Evolutionary conservation across 2,888 invertebrate genomes (phyloP).

Genomic region (Dichetophora obliterata): DNA sequence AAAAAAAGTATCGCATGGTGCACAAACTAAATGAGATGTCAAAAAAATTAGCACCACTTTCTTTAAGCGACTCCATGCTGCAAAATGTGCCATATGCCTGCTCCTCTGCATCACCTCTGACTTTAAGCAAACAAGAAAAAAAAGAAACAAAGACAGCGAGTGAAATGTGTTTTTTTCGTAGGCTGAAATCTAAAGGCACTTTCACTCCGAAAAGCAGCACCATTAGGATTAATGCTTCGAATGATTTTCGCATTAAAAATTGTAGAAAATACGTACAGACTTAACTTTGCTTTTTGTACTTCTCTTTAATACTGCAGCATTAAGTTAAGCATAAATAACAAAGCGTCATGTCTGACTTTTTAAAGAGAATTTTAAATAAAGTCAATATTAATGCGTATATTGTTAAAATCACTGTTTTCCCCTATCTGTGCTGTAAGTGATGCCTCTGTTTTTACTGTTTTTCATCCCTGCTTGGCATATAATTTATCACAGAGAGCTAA

Average conservation of each 20-base stretch:
- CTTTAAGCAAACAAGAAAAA: no score
- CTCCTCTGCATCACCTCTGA: neutral
- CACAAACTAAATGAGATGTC: neutral
- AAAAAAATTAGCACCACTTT: neutral
- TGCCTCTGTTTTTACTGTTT: no score
- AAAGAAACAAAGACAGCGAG: no score
- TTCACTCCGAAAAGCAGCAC: neutral
- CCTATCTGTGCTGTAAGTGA: no score
- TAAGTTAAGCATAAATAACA: neutral
- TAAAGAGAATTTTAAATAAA: neutral
- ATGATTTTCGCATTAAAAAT: neutral
- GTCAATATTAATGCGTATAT: neutral
- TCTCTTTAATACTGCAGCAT: neutral
- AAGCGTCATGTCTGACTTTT: neutral
- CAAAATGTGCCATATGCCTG: neutral
- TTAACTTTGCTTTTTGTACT: no score
- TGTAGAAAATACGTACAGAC: no score
- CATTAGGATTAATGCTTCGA: conserved; percentile 4
- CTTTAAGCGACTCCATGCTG: neutral
- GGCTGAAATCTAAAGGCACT: neutral
- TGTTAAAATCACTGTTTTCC: no score
- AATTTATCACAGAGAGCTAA: conserved; percentile 11
- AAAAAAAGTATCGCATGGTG: no score
- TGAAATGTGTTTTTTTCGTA: no score
- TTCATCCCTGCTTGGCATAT: neutral